A percentile compares a stretch with the other conserved stretches of the same genome.
phyloP scores from a whole-genome alignment of 2,797 vertebrate species.

The Scolopax bukidnonensis region DNA sequence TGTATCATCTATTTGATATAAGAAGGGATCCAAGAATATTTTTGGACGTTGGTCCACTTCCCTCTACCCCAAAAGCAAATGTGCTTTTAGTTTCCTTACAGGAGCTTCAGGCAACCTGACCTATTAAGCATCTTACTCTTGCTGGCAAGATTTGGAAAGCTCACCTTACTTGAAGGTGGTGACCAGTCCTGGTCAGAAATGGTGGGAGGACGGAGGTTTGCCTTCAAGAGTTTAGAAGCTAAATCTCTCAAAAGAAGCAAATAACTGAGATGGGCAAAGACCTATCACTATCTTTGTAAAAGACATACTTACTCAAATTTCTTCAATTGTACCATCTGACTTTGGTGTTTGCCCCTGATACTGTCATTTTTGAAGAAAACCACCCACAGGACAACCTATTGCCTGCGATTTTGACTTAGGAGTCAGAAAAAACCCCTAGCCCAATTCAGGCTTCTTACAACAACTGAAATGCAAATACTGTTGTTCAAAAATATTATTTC shows the following conservation, averaged over 20 bases:
- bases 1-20: neutral
- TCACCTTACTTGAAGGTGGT: neutral
- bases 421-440: neutral
- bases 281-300: neutral
- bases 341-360: neutral
- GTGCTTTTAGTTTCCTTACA: slow-evolving; percentile 58
- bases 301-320: neutral
- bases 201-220: neutral
- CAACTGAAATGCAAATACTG: neutral
- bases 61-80: slow-evolving; percentile 40
- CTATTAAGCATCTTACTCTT: neutral
- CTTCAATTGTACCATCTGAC: neutral
- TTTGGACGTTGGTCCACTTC: neutral
- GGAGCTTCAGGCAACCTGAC: slow-evolving; percentile 16
- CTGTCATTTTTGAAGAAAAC: neutral
- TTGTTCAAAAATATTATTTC: neutral
- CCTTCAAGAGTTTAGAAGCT: neutral
- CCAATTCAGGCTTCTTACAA: neutral
- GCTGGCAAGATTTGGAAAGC: neutral
- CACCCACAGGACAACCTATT: neutral
- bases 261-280: neutral
- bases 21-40: slow-evolving; percentile 48
- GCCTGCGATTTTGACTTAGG: accelerated
- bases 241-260: neutral
- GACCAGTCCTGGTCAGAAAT: neutral